Evolutionary conservation across 2,797 vertebrate species (phyloP), one percentile per base, ranked within the genome.

Genomic region (Lacerta agilis): DNA sequence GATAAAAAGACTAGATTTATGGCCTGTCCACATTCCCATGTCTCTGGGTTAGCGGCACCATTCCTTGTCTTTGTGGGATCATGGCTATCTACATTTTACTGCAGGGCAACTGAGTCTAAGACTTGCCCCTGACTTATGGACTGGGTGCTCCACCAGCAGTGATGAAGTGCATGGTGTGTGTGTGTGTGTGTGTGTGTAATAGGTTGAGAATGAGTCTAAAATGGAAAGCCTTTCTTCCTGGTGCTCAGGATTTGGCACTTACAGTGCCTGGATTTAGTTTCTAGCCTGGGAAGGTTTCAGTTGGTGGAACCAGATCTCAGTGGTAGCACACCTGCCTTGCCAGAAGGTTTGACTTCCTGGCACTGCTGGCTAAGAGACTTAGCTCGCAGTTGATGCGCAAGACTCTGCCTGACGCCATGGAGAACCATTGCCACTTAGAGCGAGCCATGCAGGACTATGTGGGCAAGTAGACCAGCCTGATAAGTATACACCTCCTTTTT

Each of bases 311-410:
- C 27, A 29, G 20, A 36, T 11, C 49, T 76, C 72, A 78, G 29
- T 29, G 67, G 33, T 29, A 72, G n/a, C n/a, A 5, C 8, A 17
- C n/a, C n/a, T 9, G 20, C 29, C 8, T 61, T 61, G 7, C 27
- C 18, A 55, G 49, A 55, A 55, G 29, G 9, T 29, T 33, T 11
- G 18, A 1, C 23, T 8, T 6, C 81, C 41, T 23, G 81, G 41
- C 29, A 3, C n/a, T 0, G 0, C n/a, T 13, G 1, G 29, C 82
- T 10, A 23, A 29, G 29, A 45, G n/a, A 69, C 3, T 20, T 5
- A 15, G 66, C 25, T 67, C 18, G 9, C 41, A 1, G 36, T n/a
- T 3, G 29, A 11, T 45, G 81, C 29, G 36, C 45, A 49, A 67
- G 9, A 7, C 43, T 69, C 43, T 49, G 66, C 25, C 55, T 64